A percentile compares a stretch with the other conserved stretches of the same genome.
These are phyloP conservation scores for Callosobruchus maculatus DNA, from an alignment of 2,888 invertebrate species.

Conservation along the genomic window DNA sequence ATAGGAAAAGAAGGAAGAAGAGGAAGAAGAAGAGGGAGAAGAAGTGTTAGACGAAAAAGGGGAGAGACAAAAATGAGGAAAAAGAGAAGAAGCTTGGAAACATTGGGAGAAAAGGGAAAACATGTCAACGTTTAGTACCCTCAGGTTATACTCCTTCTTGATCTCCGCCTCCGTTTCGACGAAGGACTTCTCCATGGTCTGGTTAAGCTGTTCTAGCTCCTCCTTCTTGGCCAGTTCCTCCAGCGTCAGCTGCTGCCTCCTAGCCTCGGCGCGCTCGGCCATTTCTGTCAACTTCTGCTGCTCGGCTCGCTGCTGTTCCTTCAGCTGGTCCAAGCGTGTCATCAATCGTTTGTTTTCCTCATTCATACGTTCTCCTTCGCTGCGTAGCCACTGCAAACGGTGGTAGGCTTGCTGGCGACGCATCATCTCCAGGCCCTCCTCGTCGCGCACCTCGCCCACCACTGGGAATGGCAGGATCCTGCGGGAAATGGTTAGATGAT, in stretches of 20 bases:
- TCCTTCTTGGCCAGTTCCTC: slow-evolving; percentile 38
- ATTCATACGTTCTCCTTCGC: slow-evolving; percentile 43
- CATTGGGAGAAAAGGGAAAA: no score
- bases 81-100: no score
- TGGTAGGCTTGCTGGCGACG: slow-evolving; percentile 44
- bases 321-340: slow-evolving; percentile 36
- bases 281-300: slow-evolving; percentile 26
- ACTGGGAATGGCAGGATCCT: slow-evolving; percentile 13
- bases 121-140: no score
- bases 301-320: slow-evolving; percentile 35
- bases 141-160: slow-evolving; percentile 16
- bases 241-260: slow-evolving; percentile 30
- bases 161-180: slow-evolving; percentile 34
- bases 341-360: slow-evolving; percentile 42
- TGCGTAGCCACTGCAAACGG: slow-evolving; percentile 44
- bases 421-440: slow-evolving; percentile 36
- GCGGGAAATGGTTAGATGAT: background rate
- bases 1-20: no score
- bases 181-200: slow-evolving; percentile 38
- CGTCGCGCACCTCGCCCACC: slow-evolving; percentile 25
- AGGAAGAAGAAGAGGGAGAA: no score
- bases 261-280: slow-evolving; percentile 28
- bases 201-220: slow-evolving; percentile 37
- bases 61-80: no score
- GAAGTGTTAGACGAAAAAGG: no score